Conservation (phyloP, 2,113 vertebrate genomes). For the Phalacrocorax brasilianus region DNA sequence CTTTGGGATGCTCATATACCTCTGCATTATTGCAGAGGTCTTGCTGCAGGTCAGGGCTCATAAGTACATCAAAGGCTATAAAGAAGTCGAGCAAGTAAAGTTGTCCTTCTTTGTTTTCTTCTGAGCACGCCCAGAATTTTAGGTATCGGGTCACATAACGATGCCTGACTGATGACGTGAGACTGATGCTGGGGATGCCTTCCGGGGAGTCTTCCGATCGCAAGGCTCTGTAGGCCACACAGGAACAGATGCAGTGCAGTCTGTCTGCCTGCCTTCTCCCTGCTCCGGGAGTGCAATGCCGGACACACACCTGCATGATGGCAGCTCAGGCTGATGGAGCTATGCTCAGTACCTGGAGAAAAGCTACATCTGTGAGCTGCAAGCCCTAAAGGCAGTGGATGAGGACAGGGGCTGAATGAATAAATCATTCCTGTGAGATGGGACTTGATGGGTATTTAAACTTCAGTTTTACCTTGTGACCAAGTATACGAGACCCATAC, state of each 20-base stretch:
- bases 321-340: neutral
- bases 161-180: neutral
- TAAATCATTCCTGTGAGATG: neutral
- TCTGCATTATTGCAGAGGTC: neutral
- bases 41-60: neutral
- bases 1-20: neutral
- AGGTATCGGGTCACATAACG: accelerated
- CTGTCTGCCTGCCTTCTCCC: neutral
- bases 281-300: neutral
- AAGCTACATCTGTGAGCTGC: neutral
- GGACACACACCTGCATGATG: neutral
- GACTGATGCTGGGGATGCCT: neutral
- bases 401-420: neutral
- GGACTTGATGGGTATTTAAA: neutral
- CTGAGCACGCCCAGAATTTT: neutral
- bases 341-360: neutral
- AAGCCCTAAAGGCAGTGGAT: neutral
- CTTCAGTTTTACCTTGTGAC: neutral
- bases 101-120: neutral
- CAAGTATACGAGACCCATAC: accelerated
- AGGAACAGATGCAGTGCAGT: neutral
- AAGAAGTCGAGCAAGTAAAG: neutral
- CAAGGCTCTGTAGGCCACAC: neutral
- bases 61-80: neutral
- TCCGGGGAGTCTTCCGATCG: neutral